phyloP scores from a whole-genome alignment of 2,888 invertebrate species.

The Brachyptera risi region DNA sequence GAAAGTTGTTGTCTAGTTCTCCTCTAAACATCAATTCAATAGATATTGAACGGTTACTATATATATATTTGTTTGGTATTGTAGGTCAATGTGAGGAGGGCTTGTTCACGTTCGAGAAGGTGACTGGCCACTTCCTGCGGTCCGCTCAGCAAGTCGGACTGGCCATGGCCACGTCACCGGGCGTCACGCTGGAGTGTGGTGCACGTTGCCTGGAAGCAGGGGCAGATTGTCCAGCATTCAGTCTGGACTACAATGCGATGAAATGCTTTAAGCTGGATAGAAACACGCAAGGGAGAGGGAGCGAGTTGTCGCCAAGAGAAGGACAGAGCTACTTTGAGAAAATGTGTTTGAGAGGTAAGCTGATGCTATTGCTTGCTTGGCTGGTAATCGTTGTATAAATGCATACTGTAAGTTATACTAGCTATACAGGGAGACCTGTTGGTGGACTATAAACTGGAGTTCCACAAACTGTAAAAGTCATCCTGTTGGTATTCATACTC shows the following conservation, averaged over 20 bases:
- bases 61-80: neutral
- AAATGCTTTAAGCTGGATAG: conserved; percentile 46
- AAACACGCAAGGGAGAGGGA: conserved; percentile 45
- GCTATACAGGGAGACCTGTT: too few relatives aligned
- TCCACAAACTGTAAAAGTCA: too few relatives aligned
- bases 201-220: conserved; percentile 43
- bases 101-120: conserved; percentile 46
- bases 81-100: conserved; percentile 46
- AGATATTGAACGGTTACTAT: too few relatives aligned
- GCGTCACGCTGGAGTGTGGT: conserved; percentile 41
- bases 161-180: conserved; percentile 40
- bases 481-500: too few relatives aligned
- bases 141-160: conserved; percentile 44
- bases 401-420: neutral
- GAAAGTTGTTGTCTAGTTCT: too few relatives aligned
- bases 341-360: conserved; percentile 44
- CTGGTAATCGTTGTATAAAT: neutral
- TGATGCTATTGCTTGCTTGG: too few relatives aligned
- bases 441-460: too few relatives aligned
- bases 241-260: conserved; percentile 45
- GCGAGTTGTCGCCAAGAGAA: conserved; percentile 42
- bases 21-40: too few relatives aligned
- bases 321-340: conserved; percentile 48
- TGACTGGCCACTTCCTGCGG: conserved; percentile 44
- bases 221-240: conserved; percentile 46